phyloP scores from a whole-genome alignment of 2,888 invertebrate species.

The Boloria euphrosyne region DNA sequence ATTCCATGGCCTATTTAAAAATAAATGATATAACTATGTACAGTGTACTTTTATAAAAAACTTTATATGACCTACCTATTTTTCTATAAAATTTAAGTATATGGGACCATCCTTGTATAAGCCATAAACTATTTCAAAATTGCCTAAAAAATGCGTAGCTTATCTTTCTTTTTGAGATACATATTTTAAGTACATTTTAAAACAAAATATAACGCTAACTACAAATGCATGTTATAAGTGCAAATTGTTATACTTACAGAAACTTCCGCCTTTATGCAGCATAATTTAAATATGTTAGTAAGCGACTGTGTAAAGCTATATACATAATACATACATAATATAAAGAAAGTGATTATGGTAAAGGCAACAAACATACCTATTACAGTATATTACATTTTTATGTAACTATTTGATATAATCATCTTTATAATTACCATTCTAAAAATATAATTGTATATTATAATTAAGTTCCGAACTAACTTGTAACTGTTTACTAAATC shows the following conservation, averaged over 20 bases:
- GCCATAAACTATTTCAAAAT: too few relatives aligned
- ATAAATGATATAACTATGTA: too few relatives aligned
- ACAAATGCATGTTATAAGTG: conserved; percentile 5
- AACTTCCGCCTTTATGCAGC: conserved; percentile 86
- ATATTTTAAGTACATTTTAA: neutral
- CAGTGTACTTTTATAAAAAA: too few relatives aligned
- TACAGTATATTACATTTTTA: neutral
- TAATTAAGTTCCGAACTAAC: too few relatives aligned
- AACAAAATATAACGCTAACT: neutral
- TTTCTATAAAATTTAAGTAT: too few relatives aligned
- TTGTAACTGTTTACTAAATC: neutral
- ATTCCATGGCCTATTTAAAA: too few relatives aligned
- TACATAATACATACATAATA: conserved; percentile 49
- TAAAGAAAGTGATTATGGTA: neutral
- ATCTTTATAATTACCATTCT: too few relatives aligned
- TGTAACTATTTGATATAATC: neutral
- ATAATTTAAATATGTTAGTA: conserved; percentile 70
- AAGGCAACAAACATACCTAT: neutral
- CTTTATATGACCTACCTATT: too few relatives aligned
- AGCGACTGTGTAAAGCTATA: conserved; percentile 67
- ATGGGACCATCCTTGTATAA: too few relatives aligned
- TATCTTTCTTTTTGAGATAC: too few relatives aligned
- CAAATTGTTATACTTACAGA: conserved; percentile 83
- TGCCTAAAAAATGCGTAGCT: too few relatives aligned
- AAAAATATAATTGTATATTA: too few relatives aligned